These are phyloP conservation scores for Drosophila fungiperda DNA, from an alignment of 2,888 invertebrate species.

Conservation along the genomic window DNA sequence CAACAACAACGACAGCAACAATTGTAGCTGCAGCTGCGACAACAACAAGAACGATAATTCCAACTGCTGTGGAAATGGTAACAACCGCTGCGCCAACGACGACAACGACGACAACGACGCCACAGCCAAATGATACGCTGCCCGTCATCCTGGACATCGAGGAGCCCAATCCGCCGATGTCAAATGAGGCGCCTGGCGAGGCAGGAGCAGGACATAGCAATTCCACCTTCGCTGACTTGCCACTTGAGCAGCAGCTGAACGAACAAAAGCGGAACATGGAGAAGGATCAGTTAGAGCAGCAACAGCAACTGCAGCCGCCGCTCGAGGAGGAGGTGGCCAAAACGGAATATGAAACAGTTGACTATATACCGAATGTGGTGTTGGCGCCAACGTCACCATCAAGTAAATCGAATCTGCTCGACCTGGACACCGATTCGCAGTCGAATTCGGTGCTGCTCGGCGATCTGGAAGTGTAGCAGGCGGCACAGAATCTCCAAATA, in stretches of 20 bases:
- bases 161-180: constrained; percentile 43
- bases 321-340: constrained; percentile 71
- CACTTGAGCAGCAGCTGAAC: constrained; percentile 26
- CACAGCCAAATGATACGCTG: constrained; percentile 65
- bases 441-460: constrained; percentile 77
- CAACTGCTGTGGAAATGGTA: constrained; percentile 45
- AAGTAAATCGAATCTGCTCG: constrained; percentile 69
- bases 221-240: constrained; percentile 1
- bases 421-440: constrained; percentile 81
- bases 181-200: constrained; percentile 13
- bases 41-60: constrained; percentile 10
- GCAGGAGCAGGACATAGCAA: constrained; percentile 12
- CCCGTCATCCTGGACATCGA: constrained; percentile 73
- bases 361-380: constrained; percentile 79
- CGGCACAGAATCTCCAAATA: constrained; percentile 83
- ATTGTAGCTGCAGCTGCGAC: background rate
- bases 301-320: constrained; percentile 22
- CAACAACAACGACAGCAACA: constrained; percentile 32
- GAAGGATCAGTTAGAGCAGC: constrained; percentile 19
- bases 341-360: constrained; percentile 83
- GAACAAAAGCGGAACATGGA: constrained; percentile 5
- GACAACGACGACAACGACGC: constrained; percentile 66
- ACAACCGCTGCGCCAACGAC: constrained; percentile 74
- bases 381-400: constrained; percentile 60
- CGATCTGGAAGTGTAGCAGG: constrained; percentile 69